Conservation (phyloP, 2,888 invertebrate genomes). For the Sinopyrophorus schimmeli region DNA sequence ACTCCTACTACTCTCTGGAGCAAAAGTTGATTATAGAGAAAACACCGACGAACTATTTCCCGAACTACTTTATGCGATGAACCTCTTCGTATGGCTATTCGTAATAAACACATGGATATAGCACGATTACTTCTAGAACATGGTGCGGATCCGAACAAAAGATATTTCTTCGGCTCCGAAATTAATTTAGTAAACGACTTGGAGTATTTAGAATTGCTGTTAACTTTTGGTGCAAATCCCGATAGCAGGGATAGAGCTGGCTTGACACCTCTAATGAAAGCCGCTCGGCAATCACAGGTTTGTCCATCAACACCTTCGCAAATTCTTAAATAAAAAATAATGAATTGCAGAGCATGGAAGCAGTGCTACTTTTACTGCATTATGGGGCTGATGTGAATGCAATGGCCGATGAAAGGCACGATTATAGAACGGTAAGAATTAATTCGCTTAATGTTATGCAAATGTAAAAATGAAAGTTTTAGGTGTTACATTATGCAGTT, state of each 20-base stretch:
- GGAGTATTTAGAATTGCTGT: constrained; percentile 77
- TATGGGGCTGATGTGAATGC: constrained; percentile 87
- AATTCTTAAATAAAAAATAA: not conserved
- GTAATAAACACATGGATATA: constrained; percentile 79
- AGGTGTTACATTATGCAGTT: constrained; percentile 83
- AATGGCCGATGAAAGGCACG: constrained; percentile 82
- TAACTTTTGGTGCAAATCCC: constrained; percentile 85
- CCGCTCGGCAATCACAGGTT: constrained; percentile 75
- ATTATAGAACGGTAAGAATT: constrained; percentile 76
- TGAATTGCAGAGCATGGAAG: constrained; percentile 68
- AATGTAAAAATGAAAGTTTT: constrained; percentile 11
- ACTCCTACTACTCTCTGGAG: constrained; percentile 74
- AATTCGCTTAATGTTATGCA: constrained; percentile 3
- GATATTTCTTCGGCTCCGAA: constrained; percentile 88
- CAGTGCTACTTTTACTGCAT: constrained; percentile 74
- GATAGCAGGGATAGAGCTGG: constrained; percentile 86
- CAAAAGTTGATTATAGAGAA: constrained; percentile 78
- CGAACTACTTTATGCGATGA: constrained; percentile 79
- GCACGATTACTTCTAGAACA: constrained; percentile 75
- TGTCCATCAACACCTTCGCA: constrained; percentile 33
- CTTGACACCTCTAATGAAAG: constrained; percentile 89
- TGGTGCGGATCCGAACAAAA: constrained; percentile 88
- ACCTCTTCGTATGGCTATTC: constrained; percentile 84
- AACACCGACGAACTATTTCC: constrained; percentile 73
- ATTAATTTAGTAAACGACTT: constrained; percentile 85